A percentile compares a stretch with the other conserved stretches of the same genome.
Conservation (phyloP, 2,797 vertebrate genomes). For the Amniataba percoides region DNA sequence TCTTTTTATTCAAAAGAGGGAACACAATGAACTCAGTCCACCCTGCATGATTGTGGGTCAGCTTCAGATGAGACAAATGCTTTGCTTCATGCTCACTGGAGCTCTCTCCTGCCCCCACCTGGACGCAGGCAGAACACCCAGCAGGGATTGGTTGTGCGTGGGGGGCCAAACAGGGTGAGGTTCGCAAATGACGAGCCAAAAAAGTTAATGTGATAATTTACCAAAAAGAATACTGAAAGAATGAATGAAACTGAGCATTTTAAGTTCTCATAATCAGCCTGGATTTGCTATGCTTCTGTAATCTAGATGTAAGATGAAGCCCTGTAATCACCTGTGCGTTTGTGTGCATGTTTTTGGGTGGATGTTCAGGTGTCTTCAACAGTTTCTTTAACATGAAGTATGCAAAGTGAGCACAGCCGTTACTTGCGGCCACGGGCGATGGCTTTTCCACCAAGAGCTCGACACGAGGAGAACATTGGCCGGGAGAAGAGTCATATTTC, state of each 20-base stretch:
- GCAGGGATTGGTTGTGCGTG: background rate
- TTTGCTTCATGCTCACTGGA: constrained; percentile 62
- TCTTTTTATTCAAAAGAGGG: constrained; percentile 35
- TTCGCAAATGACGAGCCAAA: background rate
- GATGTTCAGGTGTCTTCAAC: background rate
- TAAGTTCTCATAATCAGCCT: background rate
- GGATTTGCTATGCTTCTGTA: background rate
- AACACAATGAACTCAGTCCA: constrained; percentile 65
- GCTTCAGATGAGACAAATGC: constrained; percentile 64
- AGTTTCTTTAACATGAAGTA: constrained; percentile 28
- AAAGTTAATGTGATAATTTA: constrained; percentile 12
- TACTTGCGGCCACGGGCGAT: constrained; percentile 47
- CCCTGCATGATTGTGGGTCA: constrained; percentile 63
- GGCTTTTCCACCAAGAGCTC: constrained; percentile 48
- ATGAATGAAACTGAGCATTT: background rate
- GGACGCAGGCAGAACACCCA: constrained; percentile 69
- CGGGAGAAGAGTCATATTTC: constrained; percentile 66
- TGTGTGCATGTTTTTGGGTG: background rate
- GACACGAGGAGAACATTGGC: constrained; percentile 39
- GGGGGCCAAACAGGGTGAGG: constrained; percentile 36
- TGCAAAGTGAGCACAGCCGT: constrained; percentile 27
- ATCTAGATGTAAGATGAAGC: background rate
- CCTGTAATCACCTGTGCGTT: background rate
- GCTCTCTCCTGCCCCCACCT: constrained; percentile 81
- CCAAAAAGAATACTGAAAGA: background rate